Conservation (phyloP, 2,888 invertebrate genomes). For the Notodonta ziczac region DNA sequence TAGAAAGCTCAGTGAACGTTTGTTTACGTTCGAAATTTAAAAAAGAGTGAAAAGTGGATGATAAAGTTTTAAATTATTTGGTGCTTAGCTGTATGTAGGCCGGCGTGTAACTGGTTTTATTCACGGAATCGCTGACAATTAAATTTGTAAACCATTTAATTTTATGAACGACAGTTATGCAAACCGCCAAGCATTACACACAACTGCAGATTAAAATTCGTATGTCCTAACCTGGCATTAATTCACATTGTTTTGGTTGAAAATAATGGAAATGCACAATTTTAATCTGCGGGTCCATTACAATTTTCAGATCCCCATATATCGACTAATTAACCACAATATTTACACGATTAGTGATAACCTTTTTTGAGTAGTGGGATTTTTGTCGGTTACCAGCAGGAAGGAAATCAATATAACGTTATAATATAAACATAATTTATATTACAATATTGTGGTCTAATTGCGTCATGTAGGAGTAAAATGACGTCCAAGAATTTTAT, state of each 20-base stretch:
- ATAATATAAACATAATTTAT: background rate
- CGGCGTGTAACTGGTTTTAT: conserved; percentile 16
- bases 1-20: conserved; percentile 63
- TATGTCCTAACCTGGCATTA: too few relatives aligned
- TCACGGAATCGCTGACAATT: conserved; percentile 9
- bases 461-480: background rate
- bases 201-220: background rate
- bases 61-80: conserved; percentile 49
- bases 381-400: background rate
- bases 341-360: background rate
- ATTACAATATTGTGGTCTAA: background rate
- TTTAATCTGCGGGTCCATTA: background rate
- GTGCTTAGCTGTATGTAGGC: conserved; percentile 45
- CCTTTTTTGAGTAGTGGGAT: background rate
- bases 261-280: too few relatives aligned
- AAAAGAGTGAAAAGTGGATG: conserved; percentile 55
- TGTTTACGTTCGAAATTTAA: conserved; percentile 60
- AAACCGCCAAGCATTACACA: too few relatives aligned
- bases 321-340: background rate
- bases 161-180: too few relatives aligned
- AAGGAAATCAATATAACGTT: background rate
- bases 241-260: too few relatives aligned
- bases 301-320: background rate
- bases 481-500: too few relatives aligned
- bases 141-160: too few relatives aligned